A percentile compares a stretch with the other conserved stretches of the same genome.
Conservation (phyloP, 2,113 vertebrate species). For the Panthera leo region DNA sequence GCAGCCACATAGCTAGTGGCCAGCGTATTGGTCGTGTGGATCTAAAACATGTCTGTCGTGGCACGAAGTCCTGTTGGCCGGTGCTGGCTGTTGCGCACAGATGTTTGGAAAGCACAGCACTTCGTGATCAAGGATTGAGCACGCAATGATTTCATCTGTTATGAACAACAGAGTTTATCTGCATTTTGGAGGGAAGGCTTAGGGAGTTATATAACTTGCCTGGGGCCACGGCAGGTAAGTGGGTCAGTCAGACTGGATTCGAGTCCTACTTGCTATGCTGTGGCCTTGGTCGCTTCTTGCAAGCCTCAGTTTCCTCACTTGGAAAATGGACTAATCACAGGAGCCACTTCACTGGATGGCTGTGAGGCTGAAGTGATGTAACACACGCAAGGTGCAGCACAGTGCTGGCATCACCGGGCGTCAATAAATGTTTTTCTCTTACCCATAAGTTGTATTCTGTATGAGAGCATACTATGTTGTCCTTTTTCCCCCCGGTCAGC, state of each 20-base stretch:
- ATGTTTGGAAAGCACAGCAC: background rate
- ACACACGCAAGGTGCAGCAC: too few species aligned
- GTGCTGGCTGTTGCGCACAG: background rate
- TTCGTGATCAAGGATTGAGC: background rate
- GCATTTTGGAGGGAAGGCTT: too few species aligned
- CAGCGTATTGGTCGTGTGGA: background rate
- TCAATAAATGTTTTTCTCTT: background rate
- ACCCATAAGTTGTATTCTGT: background rate
- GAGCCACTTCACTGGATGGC: background rate
- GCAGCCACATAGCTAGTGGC: background rate
- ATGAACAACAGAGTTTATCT: background rate
- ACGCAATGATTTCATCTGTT: background rate
- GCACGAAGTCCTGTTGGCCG: background rate
- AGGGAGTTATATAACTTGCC: background rate
- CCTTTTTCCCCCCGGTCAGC: background rate
- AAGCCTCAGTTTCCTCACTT: background rate
- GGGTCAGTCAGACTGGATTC: background rate
- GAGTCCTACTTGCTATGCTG: background rate
- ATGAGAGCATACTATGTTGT: background rate
- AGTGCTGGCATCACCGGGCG: background rate
- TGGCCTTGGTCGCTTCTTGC: background rate
- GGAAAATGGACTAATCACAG: background rate
- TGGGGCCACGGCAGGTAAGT: background rate
- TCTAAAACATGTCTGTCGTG: background rate
- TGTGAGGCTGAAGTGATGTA: background rate